Percentiles rank a stretch among this genome's conserved stretches.
phyloP scores from a whole-genome alignment of 37 sponge, comb jelly and placozoan genomes.

The Aphrocallistes beatrix region DNA sequence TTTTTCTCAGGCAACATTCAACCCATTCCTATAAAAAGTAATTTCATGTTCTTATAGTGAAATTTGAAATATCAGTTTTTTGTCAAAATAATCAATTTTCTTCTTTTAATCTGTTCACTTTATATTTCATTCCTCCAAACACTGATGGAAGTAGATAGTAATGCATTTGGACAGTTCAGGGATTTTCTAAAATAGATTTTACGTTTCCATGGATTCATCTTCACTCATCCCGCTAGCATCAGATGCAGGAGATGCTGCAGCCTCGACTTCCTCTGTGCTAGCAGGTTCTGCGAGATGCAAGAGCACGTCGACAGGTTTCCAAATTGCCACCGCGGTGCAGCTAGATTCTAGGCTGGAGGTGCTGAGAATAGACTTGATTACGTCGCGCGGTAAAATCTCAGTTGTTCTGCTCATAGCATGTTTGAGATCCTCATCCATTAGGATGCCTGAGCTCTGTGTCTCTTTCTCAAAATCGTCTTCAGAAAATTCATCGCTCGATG shows the following conservation, averaged over 20 bases:
- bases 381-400: constrained; percentile 3
- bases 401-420: background rate
- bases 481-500: background rate
- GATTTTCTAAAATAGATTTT: too few relatives aligned
- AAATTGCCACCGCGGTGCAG: background rate
- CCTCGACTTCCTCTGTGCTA: background rate
- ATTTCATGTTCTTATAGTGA: too few relatives aligned
- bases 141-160: too few relatives aligned
- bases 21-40: too few relatives aligned
- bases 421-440: background rate
- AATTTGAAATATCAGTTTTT: too few relatives aligned
- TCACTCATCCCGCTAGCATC: background rate
- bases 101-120: too few relatives aligned
- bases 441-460: too few relatives aligned
- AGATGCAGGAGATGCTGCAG: background rate
- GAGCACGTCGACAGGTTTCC: background rate
- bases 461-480: background rate
- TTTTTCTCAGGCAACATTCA: too few relatives aligned
- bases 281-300: background rate
- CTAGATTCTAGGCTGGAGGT: background rate
- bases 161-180: too few relatives aligned
- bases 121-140: too few relatives aligned
- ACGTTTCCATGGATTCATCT: too few relatives aligned
- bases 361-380: background rate
- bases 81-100: too few relatives aligned